These are phyloP conservation scores for Habrosyne pyritoides DNA, from an alignment of 2,888 invertebrate genomes.

Conservation along the genomic window DNA sequence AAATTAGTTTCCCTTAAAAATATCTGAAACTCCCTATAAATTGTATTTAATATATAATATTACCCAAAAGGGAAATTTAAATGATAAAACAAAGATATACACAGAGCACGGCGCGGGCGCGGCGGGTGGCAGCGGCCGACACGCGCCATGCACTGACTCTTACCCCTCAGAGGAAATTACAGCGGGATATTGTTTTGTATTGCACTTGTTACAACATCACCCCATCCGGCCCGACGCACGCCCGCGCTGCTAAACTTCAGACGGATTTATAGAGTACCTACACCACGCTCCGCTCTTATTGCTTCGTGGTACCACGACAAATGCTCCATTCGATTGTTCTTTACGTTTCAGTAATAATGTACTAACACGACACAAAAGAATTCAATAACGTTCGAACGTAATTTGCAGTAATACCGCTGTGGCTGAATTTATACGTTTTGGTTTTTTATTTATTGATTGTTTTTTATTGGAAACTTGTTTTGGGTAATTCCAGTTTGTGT, in stretches of 20 bases:
- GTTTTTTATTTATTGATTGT: not conserved
- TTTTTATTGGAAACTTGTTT: not conserved
- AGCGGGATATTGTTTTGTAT: conserved; percentile 58
- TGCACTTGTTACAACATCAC: conserved; percentile 49
- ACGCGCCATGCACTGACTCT: conserved; percentile 20
- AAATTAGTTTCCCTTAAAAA: no score
- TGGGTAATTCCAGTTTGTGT: no score
- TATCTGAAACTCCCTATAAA: not conserved
- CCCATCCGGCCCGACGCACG: conserved; percentile 14
- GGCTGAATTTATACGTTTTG: not conserved
- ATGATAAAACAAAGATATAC: conserved; percentile 32
- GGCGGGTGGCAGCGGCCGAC: conserved; percentile 26
- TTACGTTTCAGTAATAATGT: conserved; percentile 24
- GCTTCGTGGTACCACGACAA: conserved; percentile 36
- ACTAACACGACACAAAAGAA: conserved; percentile 6
- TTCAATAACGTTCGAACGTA: conserved; percentile 4
- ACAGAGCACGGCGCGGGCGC: conserved; percentile 20
- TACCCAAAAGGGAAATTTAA: conserved; percentile 30
- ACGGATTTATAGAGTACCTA: conserved; percentile 42
- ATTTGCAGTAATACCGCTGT: not conserved
- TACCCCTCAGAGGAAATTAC: conserved; percentile 55
- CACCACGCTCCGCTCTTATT: conserved; percentile 34
- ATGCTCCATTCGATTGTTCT: conserved; percentile 27
- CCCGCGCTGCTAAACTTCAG: conserved; percentile 31
- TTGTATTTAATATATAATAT: not conserved